Evolutionary conservation across 2,888 invertebrate species (phyloP).

Genomic region (Drosophila nr. fundita): DNA sequence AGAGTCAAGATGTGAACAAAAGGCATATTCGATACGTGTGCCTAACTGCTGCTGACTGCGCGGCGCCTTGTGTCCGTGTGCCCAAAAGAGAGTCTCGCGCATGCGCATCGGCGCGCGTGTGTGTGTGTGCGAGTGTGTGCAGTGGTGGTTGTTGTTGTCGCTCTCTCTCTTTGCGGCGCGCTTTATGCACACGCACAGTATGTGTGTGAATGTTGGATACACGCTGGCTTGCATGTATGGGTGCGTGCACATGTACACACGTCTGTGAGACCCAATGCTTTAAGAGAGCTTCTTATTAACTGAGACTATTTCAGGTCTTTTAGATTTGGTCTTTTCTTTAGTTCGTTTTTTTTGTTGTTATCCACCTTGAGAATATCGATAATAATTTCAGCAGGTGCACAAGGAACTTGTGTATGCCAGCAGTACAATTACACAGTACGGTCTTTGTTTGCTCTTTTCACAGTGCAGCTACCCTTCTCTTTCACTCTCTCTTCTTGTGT

Average conservation of each 20-base stretch:
- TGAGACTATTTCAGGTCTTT: not conserved
- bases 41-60: constrained; percentile 46
- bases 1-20: constrained; percentile 67
- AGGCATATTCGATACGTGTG: constrained; percentile 71
- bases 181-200: constrained; percentile 78
- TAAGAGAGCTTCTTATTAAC: constrained; percentile 36
- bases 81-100: constrained; percentile 59
- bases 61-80: constrained; percentile 64
- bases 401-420: constrained; percentile 1
- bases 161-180: constrained; percentile 54
- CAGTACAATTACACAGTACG: not conserved
- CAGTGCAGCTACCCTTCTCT: constrained; percentile 14
- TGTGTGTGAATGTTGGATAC: constrained; percentile 55
- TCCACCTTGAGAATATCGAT: constrained; percentile 13
- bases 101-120: constrained; percentile 42
- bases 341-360: not conserved
- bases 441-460: constrained; percentile 30
- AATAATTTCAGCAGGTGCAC: constrained; percentile 37
- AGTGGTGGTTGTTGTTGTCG: constrained; percentile 47
- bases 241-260: constrained; percentile 27
- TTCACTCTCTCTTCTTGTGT: constrained; percentile 12
- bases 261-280: constrained; percentile 12
- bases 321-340: not conserved
- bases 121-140: constrained; percentile 17
- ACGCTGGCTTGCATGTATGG: constrained; percentile 23